Evolutionary conservation across 2,888 invertebrate species (phyloP), one percentile per base, ranked within the genome.

Genomic region (Homarus gammarus): DNA sequence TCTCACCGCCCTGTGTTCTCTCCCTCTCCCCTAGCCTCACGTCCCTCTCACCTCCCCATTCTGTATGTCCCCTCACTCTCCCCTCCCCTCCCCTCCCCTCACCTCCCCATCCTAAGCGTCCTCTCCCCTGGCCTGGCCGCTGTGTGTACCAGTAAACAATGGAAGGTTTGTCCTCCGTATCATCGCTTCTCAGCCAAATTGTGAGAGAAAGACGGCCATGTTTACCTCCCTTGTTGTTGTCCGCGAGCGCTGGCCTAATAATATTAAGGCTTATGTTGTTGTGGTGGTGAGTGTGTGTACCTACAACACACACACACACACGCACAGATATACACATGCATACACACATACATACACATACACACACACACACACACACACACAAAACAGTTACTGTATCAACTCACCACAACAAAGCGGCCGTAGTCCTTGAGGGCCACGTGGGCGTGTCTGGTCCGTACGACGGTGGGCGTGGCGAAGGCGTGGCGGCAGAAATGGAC

Each of bases 381-480:
- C 33, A 72, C 72, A 72, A n/a, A n/a, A n/a, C n/a, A n/a, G 22
- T 22, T 38, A 33, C 12, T 22, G 5, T 22, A 31, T 10, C 22
- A 15, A 94, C 96, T 95, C 94, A 98, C 98, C 95, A 98, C 94
- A 81, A 97, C 95, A 93, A 97, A 98, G 93, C 96, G 95, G 15
- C 97, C 97, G 93, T 97, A 96, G 93, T 96, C 96, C 92, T 96
- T 95, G 77, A 98, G 95, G 90, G 96, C 96, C 94, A 98, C 98
- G 94, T 98, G 98, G 82, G 98, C 98, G 94, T 97, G 97, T 93
- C 97, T 96, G 79, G 98, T 94, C 0, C 97, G 95, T 93, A 98
- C 96, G 86, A 97, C 95, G 81, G 95, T 95, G 0, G 98, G 98
- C 91, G 96, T 95, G 0, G 96, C 95, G 94, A 98, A 97, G 77